A percentile compares a stretch with the other conserved stretches of the same genome.
phyloP scores from a whole-genome alignment of 2,113 vertebrate genomes.

The Nesoenas mayeri region DNA sequence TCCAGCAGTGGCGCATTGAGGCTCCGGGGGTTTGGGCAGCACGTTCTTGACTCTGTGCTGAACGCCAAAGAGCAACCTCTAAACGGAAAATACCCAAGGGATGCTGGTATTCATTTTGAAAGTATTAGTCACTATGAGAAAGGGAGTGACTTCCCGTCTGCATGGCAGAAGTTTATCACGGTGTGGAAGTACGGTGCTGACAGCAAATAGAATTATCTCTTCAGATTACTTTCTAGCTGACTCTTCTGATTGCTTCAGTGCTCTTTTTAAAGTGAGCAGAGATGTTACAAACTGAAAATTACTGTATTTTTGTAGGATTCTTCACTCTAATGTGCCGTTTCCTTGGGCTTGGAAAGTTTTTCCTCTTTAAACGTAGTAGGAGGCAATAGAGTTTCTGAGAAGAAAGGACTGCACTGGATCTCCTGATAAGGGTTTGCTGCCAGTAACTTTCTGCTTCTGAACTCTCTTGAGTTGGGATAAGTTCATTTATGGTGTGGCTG shows the following conservation, averaged over 20 bases:
- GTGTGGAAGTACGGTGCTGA: constrained; percentile 1
- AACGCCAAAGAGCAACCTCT: neutral
- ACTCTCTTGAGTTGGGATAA: neutral
- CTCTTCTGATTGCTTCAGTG: neutral
- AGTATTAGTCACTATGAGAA: neutral
- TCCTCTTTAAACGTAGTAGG: neutral
- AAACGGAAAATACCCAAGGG: neutral
- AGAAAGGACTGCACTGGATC: neutral
- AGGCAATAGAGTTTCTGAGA: neutral
- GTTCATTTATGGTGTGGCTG: neutral
- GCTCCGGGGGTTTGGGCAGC: neutral
- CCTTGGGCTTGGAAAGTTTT: neutral
- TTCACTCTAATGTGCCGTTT: neutral
- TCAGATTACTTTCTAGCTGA: neutral
- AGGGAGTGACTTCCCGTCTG: neutral
- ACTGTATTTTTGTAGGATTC: neutral
- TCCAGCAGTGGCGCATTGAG: fast-evolving
- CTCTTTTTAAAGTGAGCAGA: neutral
- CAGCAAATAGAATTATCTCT: constrained; percentile 12
- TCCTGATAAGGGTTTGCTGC: neutral
- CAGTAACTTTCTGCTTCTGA: neutral
- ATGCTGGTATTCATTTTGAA: neutral
- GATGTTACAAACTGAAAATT: neutral
- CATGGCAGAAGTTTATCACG: neutral
- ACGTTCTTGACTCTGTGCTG: neutral